Conservation (phyloP, 1,140 invertebrate species). For the Heliconius nattereri region DNA sequence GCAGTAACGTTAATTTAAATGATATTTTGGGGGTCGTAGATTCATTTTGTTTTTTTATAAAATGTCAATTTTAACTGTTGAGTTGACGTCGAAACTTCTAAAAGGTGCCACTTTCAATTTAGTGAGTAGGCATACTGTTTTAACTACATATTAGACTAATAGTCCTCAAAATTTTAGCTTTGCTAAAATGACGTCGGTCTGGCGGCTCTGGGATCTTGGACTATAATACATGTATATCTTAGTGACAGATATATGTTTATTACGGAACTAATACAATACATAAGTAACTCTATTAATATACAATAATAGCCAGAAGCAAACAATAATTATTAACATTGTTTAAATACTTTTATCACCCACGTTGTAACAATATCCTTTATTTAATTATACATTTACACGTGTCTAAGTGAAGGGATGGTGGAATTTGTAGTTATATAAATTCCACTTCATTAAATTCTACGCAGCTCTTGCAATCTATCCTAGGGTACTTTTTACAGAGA, state of each 20-base stretch:
- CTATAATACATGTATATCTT: background rate
- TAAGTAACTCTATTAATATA: background rate
- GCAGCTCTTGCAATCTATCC: background rate
- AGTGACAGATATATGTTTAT: background rate
- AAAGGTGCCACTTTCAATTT: no score
- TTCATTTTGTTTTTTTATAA: no score
- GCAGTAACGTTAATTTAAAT: no score
- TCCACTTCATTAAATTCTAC: background rate
- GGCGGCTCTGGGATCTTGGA: no score
- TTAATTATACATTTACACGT: slow-evolving; percentile 2
- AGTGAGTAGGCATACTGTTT: no score
- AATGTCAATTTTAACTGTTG: no score
- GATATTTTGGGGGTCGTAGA: no score
- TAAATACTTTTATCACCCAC: background rate
- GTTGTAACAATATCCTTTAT: background rate
- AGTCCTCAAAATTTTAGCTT: no score
- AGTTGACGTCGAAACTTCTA: no score
- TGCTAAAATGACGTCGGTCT: no score
- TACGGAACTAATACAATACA: background rate
- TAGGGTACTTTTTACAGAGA: no score
- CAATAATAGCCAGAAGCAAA: background rate
- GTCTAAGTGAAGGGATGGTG: background rate
- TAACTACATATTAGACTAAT: no score
- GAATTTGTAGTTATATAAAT: background rate
- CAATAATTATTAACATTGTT: background rate